Base-by-base conservation (phyloP, 2,797 vertebrate species). In the Agapornis canus region DNA sequence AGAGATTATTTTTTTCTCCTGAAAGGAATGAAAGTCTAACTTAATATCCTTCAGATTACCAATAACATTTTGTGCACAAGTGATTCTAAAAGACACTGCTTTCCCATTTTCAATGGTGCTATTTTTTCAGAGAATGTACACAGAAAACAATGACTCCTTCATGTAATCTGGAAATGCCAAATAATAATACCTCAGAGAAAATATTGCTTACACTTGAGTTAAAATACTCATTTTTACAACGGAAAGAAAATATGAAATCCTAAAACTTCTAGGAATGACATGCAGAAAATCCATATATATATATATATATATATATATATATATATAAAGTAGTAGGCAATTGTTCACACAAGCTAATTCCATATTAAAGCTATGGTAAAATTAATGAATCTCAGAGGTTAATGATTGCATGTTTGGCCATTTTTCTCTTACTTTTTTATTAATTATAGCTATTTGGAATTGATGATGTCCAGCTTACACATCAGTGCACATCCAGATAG, bases 101-200 rank as follows among this genome's bases (percentile, higher is more conserved):
- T 91, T 95, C 57, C 79, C 5, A 0, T 54, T 82, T 93, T 68
- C 60, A 80, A 6, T 68, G 48, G 29, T 89, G 60, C 39, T 85
- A n/a, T 87, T 90, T 90, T 95, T 85, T 39, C 75, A 91, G 57
- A 89, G 45, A 95, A 87, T n/a, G 37, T 54, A 89, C 71, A 69
- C 69, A 92, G 57, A 94, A 76, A 80, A 75, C 85, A 94, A 69
- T 85, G 89, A 92, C 27, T 54, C 72, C 35, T 75, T 78, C 61
- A 75, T 75, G 29, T 57, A n/a, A 95, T 89, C 64, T 87, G 72
- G 61, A 95, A 95, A 95, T 91, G 60, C 48, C 92, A 87, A 87
- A 92, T 61, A 80, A 77, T 47, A 92, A 82, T 37, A 75, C 31
- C 42, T 59, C 57, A 64, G 54, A 69, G 71, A 90, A 89, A 82